phyloP scores from a whole-genome alignment of 2,797 vertebrate genomes.

The Hemibagrus guttatus region DNA sequence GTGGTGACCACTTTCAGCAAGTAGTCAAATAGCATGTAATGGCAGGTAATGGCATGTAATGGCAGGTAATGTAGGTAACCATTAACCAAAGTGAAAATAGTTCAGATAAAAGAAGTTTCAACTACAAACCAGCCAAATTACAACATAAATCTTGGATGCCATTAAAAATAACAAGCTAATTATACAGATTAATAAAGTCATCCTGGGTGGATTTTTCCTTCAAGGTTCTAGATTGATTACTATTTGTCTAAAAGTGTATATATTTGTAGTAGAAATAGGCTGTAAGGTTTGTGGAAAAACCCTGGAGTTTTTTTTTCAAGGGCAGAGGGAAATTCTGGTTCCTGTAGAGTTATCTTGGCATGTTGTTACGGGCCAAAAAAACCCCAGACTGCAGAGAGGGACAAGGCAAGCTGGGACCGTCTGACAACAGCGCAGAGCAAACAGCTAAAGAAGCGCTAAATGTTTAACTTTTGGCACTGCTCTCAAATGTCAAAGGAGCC shows the following conservation, averaged over 20 bases:
- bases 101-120: not conserved
- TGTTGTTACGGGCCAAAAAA: conserved; percentile 34
- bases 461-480: conserved; percentile 48
- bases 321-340: not conserved
- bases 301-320: not conserved
- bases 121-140: not conserved
- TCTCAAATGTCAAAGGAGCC: conserved; percentile 57
- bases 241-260: not conserved
- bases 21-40: not conserved
- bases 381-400: conserved; percentile 17
- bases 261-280: not conserved
- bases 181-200: not conserved
- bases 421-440: conserved; percentile 30
- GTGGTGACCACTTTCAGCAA: not conserved
- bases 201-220: not conserved
- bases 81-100: not conserved
- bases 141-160: not conserved
- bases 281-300: not conserved
- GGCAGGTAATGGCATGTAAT: too few relatives aligned
- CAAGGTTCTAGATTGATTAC: not conserved
- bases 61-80: not conserved
- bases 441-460: conserved; percentile 57
- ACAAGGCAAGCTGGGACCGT: conserved; percentile 15
- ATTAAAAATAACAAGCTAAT: not conserved
- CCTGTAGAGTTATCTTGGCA: not conserved